Conservation (phyloP, 2,888 invertebrate species). For the Drosophila vallismaia region DNA sequence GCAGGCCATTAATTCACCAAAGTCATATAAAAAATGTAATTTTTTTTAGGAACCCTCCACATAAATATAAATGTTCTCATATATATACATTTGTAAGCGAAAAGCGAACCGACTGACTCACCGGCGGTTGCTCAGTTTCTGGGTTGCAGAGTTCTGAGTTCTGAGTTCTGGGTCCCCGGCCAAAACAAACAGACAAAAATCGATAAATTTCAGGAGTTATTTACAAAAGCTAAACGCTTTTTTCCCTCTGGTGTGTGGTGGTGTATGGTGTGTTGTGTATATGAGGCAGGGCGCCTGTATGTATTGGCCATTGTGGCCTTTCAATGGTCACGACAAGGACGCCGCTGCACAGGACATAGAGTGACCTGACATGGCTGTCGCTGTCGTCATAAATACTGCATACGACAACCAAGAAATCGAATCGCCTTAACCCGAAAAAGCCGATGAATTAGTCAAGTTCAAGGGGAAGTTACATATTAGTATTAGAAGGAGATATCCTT, state of each 20-base stretch:
- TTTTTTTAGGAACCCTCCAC: constrained; percentile 32
- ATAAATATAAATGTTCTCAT: constrained; percentile 12
- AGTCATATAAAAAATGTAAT: constrained; percentile 46
- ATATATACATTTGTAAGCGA: constrained; percentile 2
- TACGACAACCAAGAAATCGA: constrained; percentile 23
- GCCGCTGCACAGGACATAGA: constrained; percentile 13
- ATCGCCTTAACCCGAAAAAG: constrained; percentile 27
- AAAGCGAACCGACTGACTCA: constrained; percentile 1
- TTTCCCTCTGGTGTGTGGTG: constrained; percentile 10
- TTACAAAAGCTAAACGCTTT: constrained; percentile 45
- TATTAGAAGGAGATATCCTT: background rate
- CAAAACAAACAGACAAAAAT: constrained; percentile 75
- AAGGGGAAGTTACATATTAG: background rate
- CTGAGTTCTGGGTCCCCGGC: constrained; percentile 37
- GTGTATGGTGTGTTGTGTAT: constrained; percentile 1
- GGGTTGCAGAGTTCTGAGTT: constrained; percentile 11
- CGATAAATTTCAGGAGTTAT: constrained; percentile 65
- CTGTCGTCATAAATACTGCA: constrained; percentile 34
- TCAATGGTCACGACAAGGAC: constrained; percentile 27
- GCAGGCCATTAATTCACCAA: constrained; percentile 57
- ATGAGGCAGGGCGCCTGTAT: background rate
- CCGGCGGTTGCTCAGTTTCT: constrained; percentile 21
- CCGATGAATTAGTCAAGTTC: background rate
- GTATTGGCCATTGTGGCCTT: constrained; percentile 21
- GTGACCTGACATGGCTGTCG: constrained; percentile 25